A percentile compares a stretch with the other conserved stretches of the same genome.
Evolutionary conservation across 1,140 invertebrate species (phyloP).

Genomic region (Drosophila equinoxialis): DNA sequence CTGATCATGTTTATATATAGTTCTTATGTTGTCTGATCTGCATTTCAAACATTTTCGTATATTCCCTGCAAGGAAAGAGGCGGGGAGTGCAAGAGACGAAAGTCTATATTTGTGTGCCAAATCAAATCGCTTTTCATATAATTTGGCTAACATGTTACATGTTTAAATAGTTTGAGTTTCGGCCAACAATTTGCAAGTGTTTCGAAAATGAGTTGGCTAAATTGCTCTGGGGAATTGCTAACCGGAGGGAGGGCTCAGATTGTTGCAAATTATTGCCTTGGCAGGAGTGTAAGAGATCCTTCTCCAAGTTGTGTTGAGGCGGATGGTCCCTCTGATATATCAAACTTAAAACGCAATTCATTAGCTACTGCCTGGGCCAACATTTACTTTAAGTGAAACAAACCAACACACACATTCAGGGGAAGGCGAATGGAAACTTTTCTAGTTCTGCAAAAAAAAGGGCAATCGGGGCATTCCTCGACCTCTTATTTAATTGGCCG

Average conservation of each 20-base stretch:
- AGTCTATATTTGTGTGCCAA: no score
- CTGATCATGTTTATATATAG: no score
- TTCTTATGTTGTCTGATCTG: no score
- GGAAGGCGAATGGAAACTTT: background rate
- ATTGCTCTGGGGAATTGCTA: background rate
- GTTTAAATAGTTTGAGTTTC: no score
- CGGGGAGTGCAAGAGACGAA: no score
- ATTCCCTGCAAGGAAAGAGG: no score
- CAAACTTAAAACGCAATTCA: constrained; percentile 69
- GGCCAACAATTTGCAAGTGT: constrained; percentile 4
- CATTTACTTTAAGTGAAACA: constrained; percentile 79
- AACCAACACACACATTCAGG: constrained; percentile 28
- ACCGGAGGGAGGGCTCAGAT: background rate
- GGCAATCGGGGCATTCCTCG: constrained; percentile 1
- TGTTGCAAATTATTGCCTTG: background rate
- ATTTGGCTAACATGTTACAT: no score
- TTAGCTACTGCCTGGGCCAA: constrained; percentile 48
- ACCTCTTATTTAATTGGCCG: constrained; percentile 66
- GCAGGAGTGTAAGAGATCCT: background rate
- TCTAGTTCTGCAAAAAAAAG: constrained; percentile 14
- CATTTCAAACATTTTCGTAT: no score
- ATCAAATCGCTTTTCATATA: no score
- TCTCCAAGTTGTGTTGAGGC: background rate
- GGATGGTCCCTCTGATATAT: constrained; percentile 50
- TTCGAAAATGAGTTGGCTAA: constrained; percentile 35